phyloP scores from a whole-genome alignment of 2,888 invertebrate genomes.

The Sialis fuliginosa region DNA sequence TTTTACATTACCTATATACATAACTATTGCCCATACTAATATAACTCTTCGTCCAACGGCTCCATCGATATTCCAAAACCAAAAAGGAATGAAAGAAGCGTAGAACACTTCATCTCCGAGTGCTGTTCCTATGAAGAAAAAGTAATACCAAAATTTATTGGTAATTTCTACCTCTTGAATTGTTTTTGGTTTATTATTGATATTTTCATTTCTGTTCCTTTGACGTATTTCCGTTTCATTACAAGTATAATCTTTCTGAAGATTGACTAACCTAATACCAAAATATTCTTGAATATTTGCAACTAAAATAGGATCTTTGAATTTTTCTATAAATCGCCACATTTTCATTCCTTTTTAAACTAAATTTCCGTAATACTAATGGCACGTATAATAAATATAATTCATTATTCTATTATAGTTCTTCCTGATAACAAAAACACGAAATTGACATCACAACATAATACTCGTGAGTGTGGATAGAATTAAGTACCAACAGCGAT shows the following conservation, averaged over 20 bases:
- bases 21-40: slow-evolving; percentile 63
- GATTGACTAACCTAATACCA: slow-evolving; percentile 40
- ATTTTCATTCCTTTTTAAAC: no score
- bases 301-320: slow-evolving; percentile 60
- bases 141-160: slow-evolving; percentile 67
- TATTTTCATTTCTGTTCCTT: slow-evolving; percentile 13
- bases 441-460: no score
- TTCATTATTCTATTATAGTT: no score
- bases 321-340: slow-evolving; percentile 31
- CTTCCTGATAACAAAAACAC: no score
- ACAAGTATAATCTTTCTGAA: slow-evolving; percentile 11
- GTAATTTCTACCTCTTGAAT: slow-evolving; percentile 27
- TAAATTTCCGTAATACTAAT: no score
- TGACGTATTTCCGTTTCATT: slow-evolving; percentile 7
- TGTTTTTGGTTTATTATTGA: slow-evolving; percentile 15
- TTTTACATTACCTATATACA: slow-evolving; percentile 55
- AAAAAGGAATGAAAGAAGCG: slow-evolving; percentile 78
- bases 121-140: slow-evolving; percentile 71
- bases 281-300: slow-evolving; percentile 63
- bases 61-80: slow-evolving; percentile 89
- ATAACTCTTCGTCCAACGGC: slow-evolving; percentile 69
- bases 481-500: no score
- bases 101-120: slow-evolving; percentile 86
- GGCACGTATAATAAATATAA: no score
- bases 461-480: no score